Base-by-base conservation (phyloP, 1,140 invertebrate genomes). In the Euborellia annulipes region DNA sequence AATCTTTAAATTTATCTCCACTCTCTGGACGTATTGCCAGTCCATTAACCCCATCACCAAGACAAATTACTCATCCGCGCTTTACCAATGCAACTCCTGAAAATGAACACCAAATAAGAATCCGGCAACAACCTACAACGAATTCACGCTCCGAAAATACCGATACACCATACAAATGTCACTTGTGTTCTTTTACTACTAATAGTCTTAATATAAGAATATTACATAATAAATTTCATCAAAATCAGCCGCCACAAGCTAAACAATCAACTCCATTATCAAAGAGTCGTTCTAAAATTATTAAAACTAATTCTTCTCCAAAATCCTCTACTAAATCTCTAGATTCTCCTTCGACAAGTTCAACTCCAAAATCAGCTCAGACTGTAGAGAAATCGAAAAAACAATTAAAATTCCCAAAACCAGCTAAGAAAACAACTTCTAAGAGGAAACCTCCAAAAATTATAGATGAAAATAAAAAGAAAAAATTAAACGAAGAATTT, bases 191-290 rank as follows among this genome's bases (percentile, higher is more conserved):
- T 43, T 83, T 79, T 54, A 67, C 67, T 23, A 72, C 76, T 18
- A 67, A 68, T 8, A 65, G 79, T 14, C 58, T 82, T 9, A 81
- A 80, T 56, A 75, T 79, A 22, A 69, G 82, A 48, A 72, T 81
- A 44, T 64, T 72, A 51, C 81, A 84, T 55, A 74, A 74, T 36
- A 69, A 67, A 69, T 76, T 68, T 64, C 76, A 66, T 67, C 75
- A 55, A 27, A 11, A 27, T 4, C 4, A 27, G 23, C 11, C 23
- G 23, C 23, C 23, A 27, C 4, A 27, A 27, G 4, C 23, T 27
- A 27, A 27, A 27, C 4, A 4, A 6, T 6, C 4, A 27, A 27
- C 23, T 4, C 23, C 23, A 6, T 4, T 11, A 27, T 27, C 23
- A 27, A 27, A 27, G 11, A 11, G 23, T 4, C 23, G 23, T 27